Evolutionary conservation across 2,797 vertebrate species (phyloP).

Genomic region (Acanthurus tractus): DNA sequence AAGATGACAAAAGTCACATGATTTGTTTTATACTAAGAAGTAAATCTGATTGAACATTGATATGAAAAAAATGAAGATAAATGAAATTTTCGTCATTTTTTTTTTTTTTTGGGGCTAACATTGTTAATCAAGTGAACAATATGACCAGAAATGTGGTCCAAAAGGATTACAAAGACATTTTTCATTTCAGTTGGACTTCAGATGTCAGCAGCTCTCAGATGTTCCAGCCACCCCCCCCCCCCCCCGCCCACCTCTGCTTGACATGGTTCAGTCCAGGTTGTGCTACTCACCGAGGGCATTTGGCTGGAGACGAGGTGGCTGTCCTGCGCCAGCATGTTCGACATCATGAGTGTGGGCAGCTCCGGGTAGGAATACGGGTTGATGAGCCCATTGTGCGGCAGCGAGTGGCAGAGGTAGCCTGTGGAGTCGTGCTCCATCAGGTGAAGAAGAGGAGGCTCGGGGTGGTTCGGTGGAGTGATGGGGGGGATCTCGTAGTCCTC

Average conservation of each 20-base stretch:
- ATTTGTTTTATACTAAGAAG: too few relatives aligned
- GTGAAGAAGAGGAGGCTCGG: constrained; percentile 94
- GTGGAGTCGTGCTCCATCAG: constrained; percentile 95
- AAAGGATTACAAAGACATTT: too few relatives aligned
- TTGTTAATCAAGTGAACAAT: too few relatives aligned
- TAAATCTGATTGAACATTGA: too few relatives aligned
- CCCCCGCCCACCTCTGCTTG: too few relatives aligned
- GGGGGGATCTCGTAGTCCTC: constrained; percentile 99
- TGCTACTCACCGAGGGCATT: constrained; percentile 94
- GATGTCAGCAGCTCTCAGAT: background rate
- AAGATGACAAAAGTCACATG: too few relatives aligned
- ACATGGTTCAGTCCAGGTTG: background rate
- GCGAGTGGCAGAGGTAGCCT: constrained; percentile 96
- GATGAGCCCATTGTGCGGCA: constrained; percentile 95
- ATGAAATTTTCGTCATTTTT: too few relatives aligned
- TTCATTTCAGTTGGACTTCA: too few relatives aligned
- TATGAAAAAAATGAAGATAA: too few relatives aligned
- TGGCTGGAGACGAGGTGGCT: constrained; percentile 95
- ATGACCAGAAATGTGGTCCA: too few relatives aligned
- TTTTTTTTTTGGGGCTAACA: too few relatives aligned
- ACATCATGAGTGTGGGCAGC: constrained; percentile 98
- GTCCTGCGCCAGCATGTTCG: constrained; percentile 98
- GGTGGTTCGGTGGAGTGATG: constrained; percentile 97
- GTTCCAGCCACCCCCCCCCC: background rate
- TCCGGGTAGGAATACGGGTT: constrained; percentile 97